phyloP scores from a whole-genome alignment of 2,797 vertebrate genomes.

The Tarsius wallacei region DNA sequence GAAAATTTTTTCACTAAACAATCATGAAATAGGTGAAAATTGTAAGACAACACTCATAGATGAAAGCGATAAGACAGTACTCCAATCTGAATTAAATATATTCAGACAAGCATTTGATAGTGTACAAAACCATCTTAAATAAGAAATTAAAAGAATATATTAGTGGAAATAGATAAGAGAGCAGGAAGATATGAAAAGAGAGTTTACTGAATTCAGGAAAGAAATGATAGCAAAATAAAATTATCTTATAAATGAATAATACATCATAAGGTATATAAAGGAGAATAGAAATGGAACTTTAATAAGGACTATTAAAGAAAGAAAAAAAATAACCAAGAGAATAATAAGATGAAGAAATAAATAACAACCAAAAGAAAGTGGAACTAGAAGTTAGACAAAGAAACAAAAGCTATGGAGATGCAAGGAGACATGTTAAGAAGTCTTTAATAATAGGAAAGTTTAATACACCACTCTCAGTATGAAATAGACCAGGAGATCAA shows the following conservation, averaged over 20 bases:
- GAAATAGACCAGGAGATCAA: not conserved
- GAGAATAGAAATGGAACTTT: not conserved
- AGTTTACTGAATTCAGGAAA: not conserved
- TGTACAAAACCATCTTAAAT: not conserved
- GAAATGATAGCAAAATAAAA: not conserved
- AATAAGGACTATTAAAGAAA: not conserved
- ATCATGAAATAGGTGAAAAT: not conserved
- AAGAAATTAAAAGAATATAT: slow-evolving; percentile 28
- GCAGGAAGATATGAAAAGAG: not conserved
- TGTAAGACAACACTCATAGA: not conserved
- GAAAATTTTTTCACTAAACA: not conserved
- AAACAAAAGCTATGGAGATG: not conserved
- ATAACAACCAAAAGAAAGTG: not conserved
- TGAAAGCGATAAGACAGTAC: not conserved
- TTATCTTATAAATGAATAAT: not conserved
- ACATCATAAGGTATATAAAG: not conserved
- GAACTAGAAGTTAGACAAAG: too few relatives aligned
- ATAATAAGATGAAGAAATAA: not conserved
- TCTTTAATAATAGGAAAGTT: not conserved
- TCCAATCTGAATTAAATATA: not conserved
- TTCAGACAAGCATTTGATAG: not conserved
- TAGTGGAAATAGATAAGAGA: not conserved
- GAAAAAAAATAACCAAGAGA: not conserved
- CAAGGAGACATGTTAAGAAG: too few relatives aligned
- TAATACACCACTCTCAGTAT: too few relatives aligned